These are phyloP conservation scores for Phenacoccus solenopsis DNA, from an alignment of 1,140 invertebrate species.

Conservation along the genomic window DNA sequence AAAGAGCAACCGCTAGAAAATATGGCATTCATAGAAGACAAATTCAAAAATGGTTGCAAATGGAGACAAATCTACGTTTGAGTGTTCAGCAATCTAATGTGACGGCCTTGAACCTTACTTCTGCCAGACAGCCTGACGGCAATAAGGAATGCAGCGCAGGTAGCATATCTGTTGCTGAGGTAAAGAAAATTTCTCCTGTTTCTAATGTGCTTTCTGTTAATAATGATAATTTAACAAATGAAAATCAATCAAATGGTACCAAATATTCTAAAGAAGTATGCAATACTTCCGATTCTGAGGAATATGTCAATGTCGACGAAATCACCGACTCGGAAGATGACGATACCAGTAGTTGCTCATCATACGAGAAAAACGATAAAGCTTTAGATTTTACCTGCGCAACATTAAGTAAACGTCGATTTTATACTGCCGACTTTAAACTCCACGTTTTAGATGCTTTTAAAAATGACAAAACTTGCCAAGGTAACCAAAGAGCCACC, in stretches of 20 bases:
- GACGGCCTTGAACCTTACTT: constrained; percentile 40
- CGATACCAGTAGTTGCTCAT: constrained; percentile 22
- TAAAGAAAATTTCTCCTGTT: background rate
- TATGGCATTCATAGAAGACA: constrained; percentile 73
- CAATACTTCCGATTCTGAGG: constrained; percentile 20
- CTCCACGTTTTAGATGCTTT: constrained; percentile 40
- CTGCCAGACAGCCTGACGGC: constrained; percentile 39
- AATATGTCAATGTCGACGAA: constrained; percentile 25
- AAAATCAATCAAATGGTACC: too few relatives aligned
- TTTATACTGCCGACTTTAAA: constrained; percentile 40
- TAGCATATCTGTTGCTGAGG: background rate
- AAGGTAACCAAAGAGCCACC: constrained; percentile 46
- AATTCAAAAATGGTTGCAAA: constrained; percentile 80
- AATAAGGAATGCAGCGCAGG: constrained; percentile 26
- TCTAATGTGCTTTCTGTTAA: background rate
- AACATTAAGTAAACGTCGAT: constrained; percentile 34
- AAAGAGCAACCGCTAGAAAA: constrained; percentile 69
- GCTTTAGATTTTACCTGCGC: constrained; percentile 30
- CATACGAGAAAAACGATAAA: constrained; percentile 23
- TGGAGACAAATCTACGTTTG: constrained; percentile 55
- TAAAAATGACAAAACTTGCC: constrained; percentile 37
- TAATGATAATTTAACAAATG: too few relatives aligned
- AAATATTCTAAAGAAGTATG: background rate
- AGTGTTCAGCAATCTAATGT: constrained; percentile 25
- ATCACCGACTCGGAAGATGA: constrained; percentile 25